A percentile compares a stretch with the other conserved stretches of the same genome.
These are phyloP conservation scores for Cyphomyrus discorhynchus DNA, from an alignment of 2,113 vertebrate genomes.

Conservation along the genomic window DNA sequence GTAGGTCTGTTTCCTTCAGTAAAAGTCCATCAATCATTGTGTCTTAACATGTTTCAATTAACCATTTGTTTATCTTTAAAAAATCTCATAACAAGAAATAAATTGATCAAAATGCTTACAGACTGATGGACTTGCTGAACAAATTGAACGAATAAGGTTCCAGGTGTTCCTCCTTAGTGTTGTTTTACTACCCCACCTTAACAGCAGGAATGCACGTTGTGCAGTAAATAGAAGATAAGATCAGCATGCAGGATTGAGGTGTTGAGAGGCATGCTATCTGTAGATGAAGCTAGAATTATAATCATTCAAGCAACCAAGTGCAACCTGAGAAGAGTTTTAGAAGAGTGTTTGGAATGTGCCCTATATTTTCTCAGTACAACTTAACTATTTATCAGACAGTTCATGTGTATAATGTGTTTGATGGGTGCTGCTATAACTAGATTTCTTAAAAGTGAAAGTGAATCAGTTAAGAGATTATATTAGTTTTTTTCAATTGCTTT, in stretches of 20 bases:
- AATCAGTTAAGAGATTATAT: neutral
- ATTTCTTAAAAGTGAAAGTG: neutral
- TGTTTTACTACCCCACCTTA: conserved; percentile 5
- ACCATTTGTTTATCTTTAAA: neutral
- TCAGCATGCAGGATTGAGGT: conserved; percentile 43
- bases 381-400: conserved; percentile 1
- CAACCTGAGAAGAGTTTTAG: neutral
- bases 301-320: conserved; percentile 35
- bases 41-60: neutral
- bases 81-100: neutral
- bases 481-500: neutral
- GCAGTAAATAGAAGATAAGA: conserved; percentile 60
- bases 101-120: neutral
- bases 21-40: neutral
- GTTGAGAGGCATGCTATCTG: conserved; percentile 54
- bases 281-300: conserved; percentile 49
- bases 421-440: neutral
- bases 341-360: neutral
- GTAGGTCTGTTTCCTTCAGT: neutral
- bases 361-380: neutral
- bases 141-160: neutral
- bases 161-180: conserved; percentile 4
- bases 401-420: neutral
- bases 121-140: neutral
- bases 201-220: conserved; percentile 59